These are phyloP conservation scores for Heliconius himera DNA, from an alignment of 1,140 invertebrate genomes.

Conservation along the genomic window DNA sequence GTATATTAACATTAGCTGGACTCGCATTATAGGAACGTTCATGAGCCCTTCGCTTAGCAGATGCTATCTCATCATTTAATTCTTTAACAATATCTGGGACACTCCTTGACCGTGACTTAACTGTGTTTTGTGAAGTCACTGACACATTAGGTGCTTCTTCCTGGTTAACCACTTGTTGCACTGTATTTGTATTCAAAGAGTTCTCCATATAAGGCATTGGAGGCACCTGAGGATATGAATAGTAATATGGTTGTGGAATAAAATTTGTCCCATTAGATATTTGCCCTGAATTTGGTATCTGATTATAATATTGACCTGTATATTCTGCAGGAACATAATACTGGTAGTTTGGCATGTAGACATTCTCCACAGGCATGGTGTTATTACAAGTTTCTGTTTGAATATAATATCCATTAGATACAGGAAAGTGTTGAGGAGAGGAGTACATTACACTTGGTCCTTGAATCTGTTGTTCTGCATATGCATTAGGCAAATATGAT, in stretches of 20 bases:
- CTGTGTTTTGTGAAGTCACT: slow-evolving; percentile 58
- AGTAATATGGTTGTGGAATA: slow-evolving; percentile 71
- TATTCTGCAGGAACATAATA: slow-evolving; percentile 68
- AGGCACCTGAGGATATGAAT: slow-evolving; percentile 55
- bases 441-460: slow-evolving; percentile 60
- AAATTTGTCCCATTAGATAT: slow-evolving; percentile 57
- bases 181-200: slow-evolving; percentile 42
- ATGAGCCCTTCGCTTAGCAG: slow-evolving; percentile 78
- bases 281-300: slow-evolving; percentile 52
- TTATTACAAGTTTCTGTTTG: slow-evolving; percentile 63
- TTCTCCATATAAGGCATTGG: slow-evolving; percentile 63
- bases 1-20: slow-evolving; percentile 61
- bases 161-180: slow-evolving; percentile 57
- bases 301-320: slow-evolving; percentile 54
- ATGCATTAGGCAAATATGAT: slow-evolving; percentile 62
- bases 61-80: slow-evolving; percentile 85
- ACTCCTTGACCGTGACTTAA: slow-evolving; percentile 83
- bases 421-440: slow-evolving; percentile 62
- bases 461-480: slow-evolving; percentile 63
- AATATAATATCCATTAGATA: slow-evolving; percentile 67
- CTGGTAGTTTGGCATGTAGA: slow-evolving; percentile 71
- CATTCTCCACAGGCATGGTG: slow-evolving; percentile 56
- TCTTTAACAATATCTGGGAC: slow-evolving; percentile 88
- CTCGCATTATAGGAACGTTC: slow-evolving; percentile 73
- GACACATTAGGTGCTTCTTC: slow-evolving; percentile 50